Percentiles rank a stretch among this genome's conserved stretches.
Evolutionary conservation across 2,113 vertebrate species (phyloP).

Genomic region (Aspiorhynchus laticeps): DNA sequence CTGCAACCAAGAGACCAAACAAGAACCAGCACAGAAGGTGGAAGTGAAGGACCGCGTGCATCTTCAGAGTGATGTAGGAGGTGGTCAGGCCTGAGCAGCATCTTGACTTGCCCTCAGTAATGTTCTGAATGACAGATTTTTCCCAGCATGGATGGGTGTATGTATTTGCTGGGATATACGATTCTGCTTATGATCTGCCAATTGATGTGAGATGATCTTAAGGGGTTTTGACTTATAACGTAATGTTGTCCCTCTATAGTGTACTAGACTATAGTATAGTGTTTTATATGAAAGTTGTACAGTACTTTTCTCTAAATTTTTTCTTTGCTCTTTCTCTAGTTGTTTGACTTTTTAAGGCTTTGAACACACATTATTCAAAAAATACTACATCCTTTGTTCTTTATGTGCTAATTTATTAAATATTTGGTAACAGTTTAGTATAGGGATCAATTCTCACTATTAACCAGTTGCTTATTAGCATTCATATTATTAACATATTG

Average conservation of each 20-base stretch:
- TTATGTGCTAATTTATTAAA: not conserved
- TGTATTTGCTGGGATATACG: not conserved
- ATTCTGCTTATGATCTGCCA: not conserved
- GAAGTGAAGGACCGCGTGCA: not conserved
- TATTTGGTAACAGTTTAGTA: not conserved
- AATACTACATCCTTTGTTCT: not conserved
- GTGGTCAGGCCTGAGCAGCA: not conserved
- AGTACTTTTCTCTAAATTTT: not conserved
- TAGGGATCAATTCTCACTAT: too few species aligned
- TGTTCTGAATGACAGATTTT: not conserved
- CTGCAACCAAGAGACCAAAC: not conserved
- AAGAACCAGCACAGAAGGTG: not conserved
- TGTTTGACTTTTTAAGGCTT: not conserved
- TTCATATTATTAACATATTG: too few species aligned
- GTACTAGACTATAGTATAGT: too few species aligned
- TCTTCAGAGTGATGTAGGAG: not conserved
- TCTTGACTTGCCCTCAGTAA: not conserved
- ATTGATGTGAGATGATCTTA: not conserved
- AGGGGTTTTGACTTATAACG: not conserved
- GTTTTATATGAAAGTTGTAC: not conserved
- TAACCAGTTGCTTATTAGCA: too few species aligned
- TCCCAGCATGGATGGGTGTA: not conserved
- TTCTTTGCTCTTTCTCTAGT: not conserved
- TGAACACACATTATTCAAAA: not conserved
- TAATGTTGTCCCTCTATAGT: not conserved